phyloP scores from a whole-genome alignment of 2,797 vertebrate species.

The Allenopithecus nigroviridis region DNA sequence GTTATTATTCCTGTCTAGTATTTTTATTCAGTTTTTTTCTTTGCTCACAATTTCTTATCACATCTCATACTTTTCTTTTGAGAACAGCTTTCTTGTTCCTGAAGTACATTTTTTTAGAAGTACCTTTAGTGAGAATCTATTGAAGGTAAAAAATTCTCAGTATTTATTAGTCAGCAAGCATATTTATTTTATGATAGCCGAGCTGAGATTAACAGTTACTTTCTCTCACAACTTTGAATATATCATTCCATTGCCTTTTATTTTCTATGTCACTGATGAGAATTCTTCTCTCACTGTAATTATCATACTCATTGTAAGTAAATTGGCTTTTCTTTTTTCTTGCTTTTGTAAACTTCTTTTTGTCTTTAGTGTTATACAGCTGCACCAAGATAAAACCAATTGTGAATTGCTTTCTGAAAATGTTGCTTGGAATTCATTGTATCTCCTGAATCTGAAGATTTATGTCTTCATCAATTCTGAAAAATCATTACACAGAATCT shows the following conservation, averaged over 20 bases:
- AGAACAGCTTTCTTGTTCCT: neutral
- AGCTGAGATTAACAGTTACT: neutral
- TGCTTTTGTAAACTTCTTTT: conserved; percentile 8
- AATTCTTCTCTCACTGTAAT: neutral
- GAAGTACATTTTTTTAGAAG: neutral
- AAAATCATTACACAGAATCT: neutral
- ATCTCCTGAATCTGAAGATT: neutral
- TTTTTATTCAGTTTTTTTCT: neutral
- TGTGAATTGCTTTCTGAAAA: neutral
- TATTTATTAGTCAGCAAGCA: neutral
- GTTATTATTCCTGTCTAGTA: neutral
- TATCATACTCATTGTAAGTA: neutral
- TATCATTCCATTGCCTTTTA: neutral
- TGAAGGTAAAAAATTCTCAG: neutral
- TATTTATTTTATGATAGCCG: neutral
- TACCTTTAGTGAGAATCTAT: neutral
- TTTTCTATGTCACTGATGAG: neutral
- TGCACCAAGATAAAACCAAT: neutral
- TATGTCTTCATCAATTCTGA: neutral
- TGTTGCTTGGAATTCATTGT: neutral
- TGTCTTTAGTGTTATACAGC: neutral
- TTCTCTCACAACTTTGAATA: neutral
- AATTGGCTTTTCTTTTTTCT: neutral
- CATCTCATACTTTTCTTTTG: neutral
- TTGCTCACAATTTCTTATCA: neutral